These are phyloP conservation scores for Metallyticus violacea DNA, from an alignment of 2,888 invertebrate genomes.

Conservation along the genomic window DNA sequence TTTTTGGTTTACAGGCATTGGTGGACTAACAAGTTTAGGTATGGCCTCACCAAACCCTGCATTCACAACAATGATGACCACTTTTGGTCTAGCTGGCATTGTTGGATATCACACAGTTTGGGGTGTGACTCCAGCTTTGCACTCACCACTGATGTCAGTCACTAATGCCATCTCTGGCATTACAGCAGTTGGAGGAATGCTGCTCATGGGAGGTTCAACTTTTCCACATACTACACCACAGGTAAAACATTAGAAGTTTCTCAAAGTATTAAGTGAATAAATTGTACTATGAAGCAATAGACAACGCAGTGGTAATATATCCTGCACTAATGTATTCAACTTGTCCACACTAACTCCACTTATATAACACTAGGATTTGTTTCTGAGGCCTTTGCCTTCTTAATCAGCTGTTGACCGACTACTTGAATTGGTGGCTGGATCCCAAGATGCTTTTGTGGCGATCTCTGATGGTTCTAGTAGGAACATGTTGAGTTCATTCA, in stretches of 20 bases:
- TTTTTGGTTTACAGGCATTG: conserved; percentile 64
- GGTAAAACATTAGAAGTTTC: conserved; percentile 44
- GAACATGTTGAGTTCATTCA: too few relatives aligned
- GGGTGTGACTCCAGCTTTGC: conserved; percentile 87
- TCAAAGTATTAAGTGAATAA: too few relatives aligned
- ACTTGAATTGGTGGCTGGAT: too few relatives aligned
- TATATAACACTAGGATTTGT: too few relatives aligned
- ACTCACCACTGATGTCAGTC: conserved; percentile 89
- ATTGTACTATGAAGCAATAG: too few relatives aligned
- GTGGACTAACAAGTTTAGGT: conserved; percentile 66
- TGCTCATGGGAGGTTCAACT: conserved; percentile 81
- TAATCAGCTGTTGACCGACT: too few relatives aligned
- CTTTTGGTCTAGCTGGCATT: conserved; percentile 76
- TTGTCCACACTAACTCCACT: too few relatives aligned
- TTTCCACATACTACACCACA: conserved; percentile 72
- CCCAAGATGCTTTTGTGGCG: too few relatives aligned
- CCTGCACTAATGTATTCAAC: too few relatives aligned
- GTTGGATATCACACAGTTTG: conserved; percentile 88
- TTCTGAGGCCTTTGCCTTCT: too few relatives aligned
- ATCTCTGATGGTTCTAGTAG: too few relatives aligned
- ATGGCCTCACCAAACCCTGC: conserved; percentile 77
- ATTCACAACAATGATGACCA: conserved; percentile 85
- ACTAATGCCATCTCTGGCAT: conserved; percentile 91
- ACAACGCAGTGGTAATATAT: too few relatives aligned
- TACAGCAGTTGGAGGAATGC: conserved; percentile 85